Evolutionary conservation across 1,140 invertebrate species (phyloP).

Genomic region (Dolichoris vasculosae): DNA sequence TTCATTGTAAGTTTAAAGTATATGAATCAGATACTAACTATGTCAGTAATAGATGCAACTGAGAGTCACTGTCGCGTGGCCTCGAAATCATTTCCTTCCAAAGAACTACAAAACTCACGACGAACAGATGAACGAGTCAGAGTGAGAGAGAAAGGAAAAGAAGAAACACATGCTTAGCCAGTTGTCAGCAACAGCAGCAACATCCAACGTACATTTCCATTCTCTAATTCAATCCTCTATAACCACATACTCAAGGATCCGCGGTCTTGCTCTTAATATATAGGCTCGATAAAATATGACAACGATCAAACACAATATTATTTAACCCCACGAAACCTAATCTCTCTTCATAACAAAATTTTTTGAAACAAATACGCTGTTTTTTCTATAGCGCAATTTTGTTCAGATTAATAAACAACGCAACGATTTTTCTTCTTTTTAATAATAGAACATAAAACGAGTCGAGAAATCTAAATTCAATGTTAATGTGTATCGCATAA

Average conservation of each 20-base stretch:
- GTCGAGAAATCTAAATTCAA: no score
- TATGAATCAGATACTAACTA: no score
- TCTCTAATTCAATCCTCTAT: conserved; percentile 28
- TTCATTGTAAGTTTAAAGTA: no score
- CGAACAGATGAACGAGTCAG: neutral
- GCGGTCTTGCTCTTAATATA: neutral
- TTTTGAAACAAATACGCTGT: neutral
- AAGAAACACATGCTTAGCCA: neutral
- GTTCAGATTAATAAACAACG: no score
- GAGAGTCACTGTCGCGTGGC: conserved; percentile 65
- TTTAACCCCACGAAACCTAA: conserved; percentile 34
- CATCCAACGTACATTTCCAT: conserved; percentile 49
- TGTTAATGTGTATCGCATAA: no score
- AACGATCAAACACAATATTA: neutral
- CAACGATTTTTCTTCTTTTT: no score
- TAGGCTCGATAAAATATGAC: neutral
- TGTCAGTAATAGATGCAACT: conserved; percentile 31
- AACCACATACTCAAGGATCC: neutral
- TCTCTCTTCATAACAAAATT: neutral
- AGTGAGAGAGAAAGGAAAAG: neutral
- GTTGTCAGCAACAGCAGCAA: neutral
- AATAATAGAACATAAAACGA: no score
- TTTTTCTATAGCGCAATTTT: no score
- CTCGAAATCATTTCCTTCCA: conserved; percentile 66
- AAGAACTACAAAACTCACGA: conserved; percentile 45